Evolutionary conservation across 1,140 invertebrate genomes (phyloP).

Genomic region (Papilio polyxenes): DNA sequence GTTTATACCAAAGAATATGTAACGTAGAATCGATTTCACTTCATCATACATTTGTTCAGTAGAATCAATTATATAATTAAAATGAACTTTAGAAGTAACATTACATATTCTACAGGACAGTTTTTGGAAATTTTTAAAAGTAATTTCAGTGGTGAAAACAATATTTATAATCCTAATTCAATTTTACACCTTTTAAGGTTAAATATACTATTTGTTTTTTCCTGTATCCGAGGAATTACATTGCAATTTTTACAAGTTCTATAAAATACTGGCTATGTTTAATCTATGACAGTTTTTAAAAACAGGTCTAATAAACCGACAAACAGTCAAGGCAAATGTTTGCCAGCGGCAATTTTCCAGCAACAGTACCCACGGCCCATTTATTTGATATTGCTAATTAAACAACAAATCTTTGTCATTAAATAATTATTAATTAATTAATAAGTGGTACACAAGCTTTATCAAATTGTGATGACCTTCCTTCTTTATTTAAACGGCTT

Average conservation of each 20-base stretch:
- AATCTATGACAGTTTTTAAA: slow-evolving; percentile 27
- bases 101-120: too few species aligned
- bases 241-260: not conserved
- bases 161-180: too few species aligned
- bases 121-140: too few species aligned
- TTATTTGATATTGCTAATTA: slow-evolving; percentile 32
- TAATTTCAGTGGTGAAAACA: too few species aligned
- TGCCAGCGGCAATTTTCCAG: slow-evolving; percentile 34
- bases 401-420: slow-evolving; percentile 36
- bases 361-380: slow-evolving; percentile 9
- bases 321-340: slow-evolving; percentile 38
- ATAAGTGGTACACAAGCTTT: too few species aligned
- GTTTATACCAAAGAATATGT: not conserved
- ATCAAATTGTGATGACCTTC: too few species aligned
- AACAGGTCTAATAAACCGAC: slow-evolving; percentile 35
- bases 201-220: not conserved
- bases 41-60: too few species aligned
- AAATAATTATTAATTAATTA: not conserved
- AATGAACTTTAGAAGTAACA: too few species aligned
- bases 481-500: not conserved
- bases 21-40: not conserved
- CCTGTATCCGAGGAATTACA: too few species aligned
- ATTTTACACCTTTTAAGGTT: too few species aligned
- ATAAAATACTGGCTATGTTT: not conserved
- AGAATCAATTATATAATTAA: too few species aligned